Base-by-base conservation (phyloP, 1,140 invertebrate species). In the Vollenhovia emeryi region DNA sequence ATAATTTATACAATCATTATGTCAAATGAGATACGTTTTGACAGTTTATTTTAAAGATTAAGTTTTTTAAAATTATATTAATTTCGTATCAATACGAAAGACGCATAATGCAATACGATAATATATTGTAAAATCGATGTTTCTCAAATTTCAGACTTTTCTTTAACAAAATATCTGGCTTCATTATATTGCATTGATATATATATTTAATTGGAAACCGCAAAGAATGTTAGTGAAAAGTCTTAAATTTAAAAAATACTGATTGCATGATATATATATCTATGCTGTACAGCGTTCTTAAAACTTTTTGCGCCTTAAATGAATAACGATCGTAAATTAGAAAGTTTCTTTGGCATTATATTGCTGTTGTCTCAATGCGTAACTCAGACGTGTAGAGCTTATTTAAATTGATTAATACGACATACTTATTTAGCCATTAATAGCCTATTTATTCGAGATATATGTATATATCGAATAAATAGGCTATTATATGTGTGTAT, bases 211-310 rank as follows among this genome's bases (percentile, higher is more conserved):
- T 86, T 30, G 27, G 79, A 85, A 82, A 84, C 40, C 15, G 55
- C 71, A 50, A 84, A 89, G 45, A 91, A 91, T 74, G 78, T 66
- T 90, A 84, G 78, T 52, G 60, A 76, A 82, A 90, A 85, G 76
- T 82, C 84, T 87, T 92, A 87, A 90, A 87, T 89, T 82, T 82
- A 91, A 64, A 87, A 83, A 91, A 91, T 85, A 91, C 84, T 91
- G 88, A 91, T 90, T 55, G 43, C 27, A 60, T 11, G 15, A 27
- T 78, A 27, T 78, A 40, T 79, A 27, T 64, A 27, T 64, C 21
- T 78, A 33, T 30, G 36, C 13, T 43, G 21, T 3, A 57, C 3
- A 40, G 9, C 1, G 30, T 52, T 80, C 71, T 50, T 15, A 9
- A 30, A 43, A 43, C 13, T 36, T 40, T 64, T 40, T 40, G 21